These are phyloP conservation scores for Leptatherina wallacei DNA, from an alignment of 2,797 vertebrate genomes.

Conservation along the genomic window DNA sequence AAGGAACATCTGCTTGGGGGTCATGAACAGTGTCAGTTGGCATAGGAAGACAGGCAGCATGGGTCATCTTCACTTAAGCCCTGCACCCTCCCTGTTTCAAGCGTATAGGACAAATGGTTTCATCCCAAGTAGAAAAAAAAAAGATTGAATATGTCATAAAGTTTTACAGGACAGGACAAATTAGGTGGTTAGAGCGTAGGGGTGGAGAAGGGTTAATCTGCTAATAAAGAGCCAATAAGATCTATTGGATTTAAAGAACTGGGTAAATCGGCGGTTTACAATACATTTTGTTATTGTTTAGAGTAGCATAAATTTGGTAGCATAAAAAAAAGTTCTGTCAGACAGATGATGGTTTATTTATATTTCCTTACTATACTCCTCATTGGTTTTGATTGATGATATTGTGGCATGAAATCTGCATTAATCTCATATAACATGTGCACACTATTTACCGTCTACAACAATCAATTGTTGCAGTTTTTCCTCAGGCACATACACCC, in stretches of 20 bases:
- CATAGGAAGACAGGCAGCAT: constrained; percentile 71
- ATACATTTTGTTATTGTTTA: background rate
- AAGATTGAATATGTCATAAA: constrained; percentile 43
- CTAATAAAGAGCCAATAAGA: constrained; percentile 54
- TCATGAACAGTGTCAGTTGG: constrained; percentile 83
- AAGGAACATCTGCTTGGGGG: constrained; percentile 87
- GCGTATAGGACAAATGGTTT: constrained; percentile 58
- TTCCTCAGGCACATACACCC: constrained; percentile 45
- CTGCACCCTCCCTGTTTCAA: constrained; percentile 65
- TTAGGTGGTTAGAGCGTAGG: constrained; percentile 17
- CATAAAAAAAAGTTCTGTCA: background rate
- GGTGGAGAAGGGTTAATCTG: constrained; percentile 59
- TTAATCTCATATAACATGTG: constrained; percentile 25
- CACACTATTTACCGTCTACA: constrained; percentile 30
- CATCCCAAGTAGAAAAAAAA: constrained; percentile 28
- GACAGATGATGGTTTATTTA: constrained; percentile 4
- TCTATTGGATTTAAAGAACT: constrained; percentile 30
- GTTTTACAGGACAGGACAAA: constrained; percentile 50
- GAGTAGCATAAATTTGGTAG: background rate
- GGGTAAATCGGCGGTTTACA: background rate
- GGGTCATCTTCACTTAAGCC: constrained; percentile 79
- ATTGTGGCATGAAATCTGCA: constrained; percentile 13
- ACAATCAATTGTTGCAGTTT: constrained; percentile 44
- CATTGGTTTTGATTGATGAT: background rate
- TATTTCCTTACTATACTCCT: constrained; percentile 7